Evolutionary conservation across 2,113 vertebrate species (phyloP).

Genomic region (Chaenogobius annularis): DNA sequence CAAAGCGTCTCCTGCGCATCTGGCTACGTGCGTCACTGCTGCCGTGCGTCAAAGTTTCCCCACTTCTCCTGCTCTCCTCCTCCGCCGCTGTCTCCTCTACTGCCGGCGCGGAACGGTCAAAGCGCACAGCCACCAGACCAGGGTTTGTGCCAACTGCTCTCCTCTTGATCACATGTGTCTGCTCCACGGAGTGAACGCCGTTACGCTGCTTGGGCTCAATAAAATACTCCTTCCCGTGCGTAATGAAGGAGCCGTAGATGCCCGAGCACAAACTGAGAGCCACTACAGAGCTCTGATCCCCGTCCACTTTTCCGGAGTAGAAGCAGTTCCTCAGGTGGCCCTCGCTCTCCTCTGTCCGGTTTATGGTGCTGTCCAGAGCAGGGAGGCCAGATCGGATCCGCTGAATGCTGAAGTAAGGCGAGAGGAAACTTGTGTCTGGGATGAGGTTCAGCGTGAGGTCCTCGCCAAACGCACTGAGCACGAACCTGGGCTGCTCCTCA

Average conservation of each 20-base stretch:
- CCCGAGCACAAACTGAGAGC: conserved; percentile 85
- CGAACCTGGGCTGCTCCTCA: conserved; percentile 69
- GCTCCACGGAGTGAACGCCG: conserved; percentile 23
- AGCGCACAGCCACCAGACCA: conserved; percentile 19
- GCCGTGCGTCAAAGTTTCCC: conserved; percentile 53
- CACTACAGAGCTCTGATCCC: conserved; percentile 73
- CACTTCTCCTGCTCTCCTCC: conserved; percentile 10
- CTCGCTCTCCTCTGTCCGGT: conserved; percentile 52
- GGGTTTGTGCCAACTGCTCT: conserved; percentile 31
- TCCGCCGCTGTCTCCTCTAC: conserved; percentile 18
- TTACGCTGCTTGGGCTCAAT: conserved; percentile 74
- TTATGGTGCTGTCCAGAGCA: conserved; percentile 10
- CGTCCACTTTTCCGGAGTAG: conserved; percentile 80
- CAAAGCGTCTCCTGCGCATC: conserved; percentile 79
- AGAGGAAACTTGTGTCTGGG: conserved; percentile 82
- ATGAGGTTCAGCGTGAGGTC: conserved; percentile 76
- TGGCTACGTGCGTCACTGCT: conserved; percentile 49
- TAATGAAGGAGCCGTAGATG: conserved; percentile 82
- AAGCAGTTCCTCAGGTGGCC: conserved; percentile 77
- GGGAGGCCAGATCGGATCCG: conserved; percentile 54
- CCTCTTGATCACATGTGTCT: conserved; percentile 70
- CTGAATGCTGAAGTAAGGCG: conserved; percentile 78
- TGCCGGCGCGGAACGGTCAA: conserved; percentile 29
- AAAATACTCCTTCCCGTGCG: conserved; percentile 78
- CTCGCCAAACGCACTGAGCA: conserved; percentile 79